These are phyloP conservation scores for Homalodisca vitripennis DNA, from an alignment of 1,140 invertebrate genomes.

Conservation along the genomic window DNA sequence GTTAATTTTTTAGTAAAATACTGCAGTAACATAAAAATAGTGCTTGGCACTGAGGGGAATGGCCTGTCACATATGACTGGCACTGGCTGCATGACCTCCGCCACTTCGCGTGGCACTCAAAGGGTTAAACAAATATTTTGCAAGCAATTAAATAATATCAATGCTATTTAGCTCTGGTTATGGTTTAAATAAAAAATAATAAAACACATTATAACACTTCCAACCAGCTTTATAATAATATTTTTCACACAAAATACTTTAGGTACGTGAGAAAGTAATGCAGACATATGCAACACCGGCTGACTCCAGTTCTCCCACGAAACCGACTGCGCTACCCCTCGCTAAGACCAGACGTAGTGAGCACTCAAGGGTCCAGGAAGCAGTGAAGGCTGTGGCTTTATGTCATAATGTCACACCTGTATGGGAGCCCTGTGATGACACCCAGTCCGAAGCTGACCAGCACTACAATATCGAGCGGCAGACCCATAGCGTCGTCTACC, in stretches of 20 bases:
- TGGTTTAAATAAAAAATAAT: too few relatives aligned
- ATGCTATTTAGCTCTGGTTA: too few relatives aligned
- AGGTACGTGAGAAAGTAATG: conserved; percentile 32
- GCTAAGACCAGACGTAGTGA: conserved; percentile 63
- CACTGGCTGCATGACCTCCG: too few relatives aligned
- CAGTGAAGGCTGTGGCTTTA: conserved; percentile 90
- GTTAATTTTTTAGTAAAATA: too few relatives aligned
- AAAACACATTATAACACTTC: too few relatives aligned
- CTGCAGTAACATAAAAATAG: too few relatives aligned
- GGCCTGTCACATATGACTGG: too few relatives aligned
- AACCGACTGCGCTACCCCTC: conserved; percentile 43
- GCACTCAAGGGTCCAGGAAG: conserved; percentile 81
- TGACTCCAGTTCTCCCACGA: conserved; percentile 39
- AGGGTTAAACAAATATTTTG: too few relatives aligned
- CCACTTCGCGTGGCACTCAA: too few relatives aligned
- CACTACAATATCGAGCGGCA: conserved; percentile 48
- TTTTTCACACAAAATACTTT: background rate
- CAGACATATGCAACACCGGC: conserved; percentile 18
- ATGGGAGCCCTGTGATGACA: conserved; percentile 66
- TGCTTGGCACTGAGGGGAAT: too few relatives aligned
- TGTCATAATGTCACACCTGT: conserved; percentile 99
- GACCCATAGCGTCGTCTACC: conserved; percentile 43
- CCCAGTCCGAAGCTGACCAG: conserved; percentile 68
- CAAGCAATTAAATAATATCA: too few relatives aligned
- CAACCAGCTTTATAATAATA: too few relatives aligned